These are phyloP conservation scores for Drosophila vallismaia DNA, from an alignment of 2,888 invertebrate genomes.

Conservation along the genomic window DNA sequence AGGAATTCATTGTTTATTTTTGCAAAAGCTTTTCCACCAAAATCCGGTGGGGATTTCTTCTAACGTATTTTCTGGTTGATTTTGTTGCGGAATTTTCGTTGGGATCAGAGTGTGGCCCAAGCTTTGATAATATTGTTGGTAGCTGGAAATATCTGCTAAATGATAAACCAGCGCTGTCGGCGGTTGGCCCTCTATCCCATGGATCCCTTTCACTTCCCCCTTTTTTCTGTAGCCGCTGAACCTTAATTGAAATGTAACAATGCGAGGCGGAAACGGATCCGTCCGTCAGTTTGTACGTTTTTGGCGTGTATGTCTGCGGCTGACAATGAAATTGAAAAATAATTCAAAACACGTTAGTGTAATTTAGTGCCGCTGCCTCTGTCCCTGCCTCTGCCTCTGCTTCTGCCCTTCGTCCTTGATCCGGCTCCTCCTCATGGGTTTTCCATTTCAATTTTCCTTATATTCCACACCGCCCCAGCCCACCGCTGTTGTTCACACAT, in stretches of 20 bases:
- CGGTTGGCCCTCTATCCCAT: constrained; percentile 2
- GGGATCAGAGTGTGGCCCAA: constrained; percentile 12
- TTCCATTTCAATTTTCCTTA: constrained; percentile 40
- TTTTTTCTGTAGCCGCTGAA: constrained; percentile 40
- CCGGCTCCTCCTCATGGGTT: constrained; percentile 2
- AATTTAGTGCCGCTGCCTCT: constrained; percentile 77
- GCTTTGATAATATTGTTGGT: constrained; percentile 65
- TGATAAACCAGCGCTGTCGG: constrained; percentile 71
- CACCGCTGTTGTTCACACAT: constrained; percentile 65
- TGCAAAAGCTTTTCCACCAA: background rate
- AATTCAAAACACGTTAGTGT: constrained; percentile 83
- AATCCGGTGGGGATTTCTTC: background rate
- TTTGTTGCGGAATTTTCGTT: constrained; percentile 20
- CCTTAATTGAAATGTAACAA: constrained; percentile 77
- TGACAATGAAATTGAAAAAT: constrained; percentile 81
- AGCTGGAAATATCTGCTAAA: constrained; percentile 66
- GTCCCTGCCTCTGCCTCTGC: no score
- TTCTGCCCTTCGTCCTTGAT: constrained; percentile 7
- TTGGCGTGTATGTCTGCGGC: constrained; percentile 59
- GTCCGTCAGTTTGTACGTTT: constrained; percentile 10
- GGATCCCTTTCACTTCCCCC: background rate
- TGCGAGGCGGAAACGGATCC: constrained; percentile 64
- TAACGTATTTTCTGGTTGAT: constrained; percentile 13
- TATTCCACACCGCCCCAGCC: constrained; percentile 15
- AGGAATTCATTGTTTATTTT: background rate